Base-by-base conservation (phyloP, 2,888 invertebrate genomes). In the Ariolimax columbianus region DNA sequence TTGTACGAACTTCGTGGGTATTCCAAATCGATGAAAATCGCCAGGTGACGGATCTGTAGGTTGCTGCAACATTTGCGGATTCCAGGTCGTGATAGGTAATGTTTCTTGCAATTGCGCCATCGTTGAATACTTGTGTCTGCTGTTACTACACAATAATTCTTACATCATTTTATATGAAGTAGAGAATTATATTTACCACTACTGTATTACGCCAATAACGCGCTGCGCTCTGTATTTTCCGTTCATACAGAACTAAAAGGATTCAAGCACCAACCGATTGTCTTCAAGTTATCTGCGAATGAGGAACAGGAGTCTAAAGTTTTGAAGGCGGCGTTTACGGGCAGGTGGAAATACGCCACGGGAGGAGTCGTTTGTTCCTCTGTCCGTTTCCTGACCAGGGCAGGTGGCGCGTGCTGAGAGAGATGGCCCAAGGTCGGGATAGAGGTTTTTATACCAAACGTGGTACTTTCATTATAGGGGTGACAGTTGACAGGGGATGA, bases 371-470 rank as follows among this genome's bases (percentile, higher is more conserved):
- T 51, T 33, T 33, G 75, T 75, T 43, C 75, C 33, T 51, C 1
- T 33, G 75, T 75, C 75, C 33, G 73, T 11, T 47, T 47, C 47
- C 73, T 75, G 73, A 75, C 75, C 75, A 75, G 75, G 51, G 30
- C 75, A 75, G 75, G 75, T 75, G 75, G 75, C 75, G 51, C 75
- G 75, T 75, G 75, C 75, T 51, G 33, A 51, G 75, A 51, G 30
- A 33, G 75, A 75, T 51, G 75, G 19, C 51, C 75, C 33, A 14
- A 51, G 75, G 47, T 75, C 75, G 75, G 33, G 14, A 33, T 75
- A n/a, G 33, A 33, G 33, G 75, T 51, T 47, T 33, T 75, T 51
- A 51, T 75, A 17, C 17, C 47, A n/a, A 40, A 43, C 47, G 23
- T 17, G 26, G 75, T 51, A 51, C 75, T 51, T 75, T 75, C 51